Conservation (phyloP, 2,113 vertebrate species). For the Sylvilagus bachmani region DNA sequence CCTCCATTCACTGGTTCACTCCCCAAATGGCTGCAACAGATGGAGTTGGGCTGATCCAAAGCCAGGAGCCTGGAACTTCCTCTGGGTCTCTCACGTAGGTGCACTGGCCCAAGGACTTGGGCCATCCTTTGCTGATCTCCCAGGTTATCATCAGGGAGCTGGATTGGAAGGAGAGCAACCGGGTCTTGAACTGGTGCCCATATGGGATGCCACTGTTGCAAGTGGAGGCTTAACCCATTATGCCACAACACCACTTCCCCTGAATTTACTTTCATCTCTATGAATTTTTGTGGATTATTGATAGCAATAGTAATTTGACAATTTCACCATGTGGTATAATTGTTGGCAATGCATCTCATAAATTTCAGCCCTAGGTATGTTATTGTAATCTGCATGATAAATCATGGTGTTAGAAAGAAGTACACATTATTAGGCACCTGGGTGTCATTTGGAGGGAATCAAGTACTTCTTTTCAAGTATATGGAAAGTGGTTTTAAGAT, state of each 20-base stretch:
- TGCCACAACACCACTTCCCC: neutral
- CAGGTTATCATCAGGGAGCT: no score
- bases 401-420: slow-evolving; percentile 34
- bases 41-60: no score
- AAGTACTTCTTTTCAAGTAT: slow-evolving; percentile 23
- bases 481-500: neutral
- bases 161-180: no score
- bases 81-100: no score
- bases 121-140: no score
- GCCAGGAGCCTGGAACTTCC: no score
- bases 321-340: neutral
- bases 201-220: no score
- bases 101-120: no score
- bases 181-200: no score
- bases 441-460: neutral
- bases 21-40: no score
- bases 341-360: neutral
- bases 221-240: no score
- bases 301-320: slow-evolving; percentile 59
- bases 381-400: neutral
- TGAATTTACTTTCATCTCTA: neutral
- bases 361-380: slow-evolving; percentile 48
- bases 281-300: slow-evolving; percentile 47
- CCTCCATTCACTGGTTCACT: no score
- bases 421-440: slow-evolving; percentile 2